Evolutionary conservation across 2,797 vertebrate species (phyloP).

Genomic region (Coccyzus lansbergi): DNA sequence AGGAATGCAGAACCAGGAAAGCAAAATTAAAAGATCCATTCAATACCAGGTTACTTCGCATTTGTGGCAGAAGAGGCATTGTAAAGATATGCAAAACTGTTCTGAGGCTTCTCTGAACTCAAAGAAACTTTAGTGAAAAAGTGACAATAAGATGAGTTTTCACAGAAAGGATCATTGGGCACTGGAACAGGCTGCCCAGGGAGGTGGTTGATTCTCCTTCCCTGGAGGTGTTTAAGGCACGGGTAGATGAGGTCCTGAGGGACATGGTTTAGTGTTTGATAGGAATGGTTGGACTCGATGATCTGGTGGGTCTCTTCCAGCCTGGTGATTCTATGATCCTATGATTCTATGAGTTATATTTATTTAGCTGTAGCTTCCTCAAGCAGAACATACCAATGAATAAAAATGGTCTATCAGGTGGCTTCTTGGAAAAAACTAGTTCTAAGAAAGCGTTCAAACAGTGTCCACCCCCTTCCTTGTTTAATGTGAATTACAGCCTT

Average conservation of each 20-base stretch:
- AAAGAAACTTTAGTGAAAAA: background rate
- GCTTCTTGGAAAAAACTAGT: background rate
- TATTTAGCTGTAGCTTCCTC: background rate
- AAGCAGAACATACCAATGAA: background rate
- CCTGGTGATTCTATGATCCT: no score
- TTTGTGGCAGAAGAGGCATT: background rate
- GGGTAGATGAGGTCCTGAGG: no score
- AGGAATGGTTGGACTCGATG: no score
- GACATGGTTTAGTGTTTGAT: no score
- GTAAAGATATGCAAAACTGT: background rate
- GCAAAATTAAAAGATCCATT: background rate
- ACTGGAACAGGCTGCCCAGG: no score
- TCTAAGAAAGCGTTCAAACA: conserved; percentile 9
- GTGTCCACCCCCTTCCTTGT: background rate
- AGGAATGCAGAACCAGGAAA: background rate
- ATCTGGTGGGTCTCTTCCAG: no score
- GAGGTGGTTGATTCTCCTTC: no score
- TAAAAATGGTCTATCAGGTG: background rate
- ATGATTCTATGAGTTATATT: no score
- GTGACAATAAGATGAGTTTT: background rate
- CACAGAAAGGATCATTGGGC: no score
- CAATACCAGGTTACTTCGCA: background rate
- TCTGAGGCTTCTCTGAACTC: background rate
- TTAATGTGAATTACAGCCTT: conserved; percentile 49
- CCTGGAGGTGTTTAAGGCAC: no score